Conservation (phyloP, 2,113 vertebrate genomes). For the Silurus glanis region DNA sequence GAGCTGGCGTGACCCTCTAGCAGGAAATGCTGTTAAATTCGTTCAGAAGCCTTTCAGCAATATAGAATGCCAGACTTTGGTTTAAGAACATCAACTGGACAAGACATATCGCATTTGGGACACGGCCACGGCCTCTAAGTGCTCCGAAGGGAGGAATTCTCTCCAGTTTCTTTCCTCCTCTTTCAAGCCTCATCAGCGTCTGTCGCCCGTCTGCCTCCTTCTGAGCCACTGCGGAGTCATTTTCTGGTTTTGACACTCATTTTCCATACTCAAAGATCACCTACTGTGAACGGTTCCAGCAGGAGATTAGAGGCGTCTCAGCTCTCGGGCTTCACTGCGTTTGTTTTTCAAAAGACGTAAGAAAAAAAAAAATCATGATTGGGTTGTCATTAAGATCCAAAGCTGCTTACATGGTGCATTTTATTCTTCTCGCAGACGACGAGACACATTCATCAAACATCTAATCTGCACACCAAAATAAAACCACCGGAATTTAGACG, state of each 20-base stretch:
- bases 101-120: neutral
- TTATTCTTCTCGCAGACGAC: neutral
- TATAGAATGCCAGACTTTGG: neutral
- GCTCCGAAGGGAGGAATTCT: neutral
- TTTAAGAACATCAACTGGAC: neutral
- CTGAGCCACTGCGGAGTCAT: constrained; percentile 22
- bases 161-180: neutral
- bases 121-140: neutral
- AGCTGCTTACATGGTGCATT: constrained; percentile 2
- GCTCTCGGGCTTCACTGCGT: constrained; percentile 44
- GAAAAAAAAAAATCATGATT: constrained; percentile 25
- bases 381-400: constrained; percentile 39
- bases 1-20: no score
- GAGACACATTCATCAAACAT: neutral
- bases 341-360: constrained; percentile 40
- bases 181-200: neutral
- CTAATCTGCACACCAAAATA: constrained; percentile 4
- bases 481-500: neutral
- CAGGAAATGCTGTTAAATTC: neutral
- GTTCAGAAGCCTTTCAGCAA: neutral
- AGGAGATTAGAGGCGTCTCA: constrained; percentile 39
- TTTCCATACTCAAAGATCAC: constrained; percentile 53
- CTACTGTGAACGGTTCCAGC: constrained; percentile 58
- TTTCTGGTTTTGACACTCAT: constrained; percentile 44
- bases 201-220: neutral